Conservation (phyloP, 2,797 vertebrate species). For the Tadarida brasiliensis region DNA sequence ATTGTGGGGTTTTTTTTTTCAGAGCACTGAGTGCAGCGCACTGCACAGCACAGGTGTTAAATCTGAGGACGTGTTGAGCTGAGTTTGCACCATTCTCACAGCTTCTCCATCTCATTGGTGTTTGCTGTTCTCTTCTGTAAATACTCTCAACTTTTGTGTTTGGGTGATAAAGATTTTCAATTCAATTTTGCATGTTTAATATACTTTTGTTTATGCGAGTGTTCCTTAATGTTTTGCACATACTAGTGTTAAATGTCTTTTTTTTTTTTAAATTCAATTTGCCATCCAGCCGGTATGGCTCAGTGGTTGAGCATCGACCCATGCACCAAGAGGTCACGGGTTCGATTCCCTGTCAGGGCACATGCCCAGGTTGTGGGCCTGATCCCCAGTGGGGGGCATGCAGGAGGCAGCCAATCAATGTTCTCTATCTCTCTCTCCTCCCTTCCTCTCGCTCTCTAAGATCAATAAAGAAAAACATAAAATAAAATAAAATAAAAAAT, state of each 20-base stretch:
- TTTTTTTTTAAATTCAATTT: too few relatives aligned
- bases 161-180: background rate
- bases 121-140: conserved; percentile 40
- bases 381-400: too few relatives aligned
- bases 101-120: conserved; percentile 21
- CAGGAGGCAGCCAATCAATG: too few relatives aligned
- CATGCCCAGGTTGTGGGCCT: too few relatives aligned
- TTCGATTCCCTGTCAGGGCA: too few relatives aligned
- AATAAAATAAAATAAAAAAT: too few relatives aligned
- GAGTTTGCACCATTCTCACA: conserved; percentile 26
- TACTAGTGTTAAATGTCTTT: background rate
- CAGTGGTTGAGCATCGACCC: too few relatives aligned
- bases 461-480: too few relatives aligned
- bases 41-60: background rate
- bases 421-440: too few relatives aligned
- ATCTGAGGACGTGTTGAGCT: background rate
- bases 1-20: background rate
- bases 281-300: too few relatives aligned
- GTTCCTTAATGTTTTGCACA: conserved; percentile 28
- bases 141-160: conserved; percentile 37
- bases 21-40: background rate
- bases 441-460: too few relatives aligned
- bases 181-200: conserved; percentile 16
- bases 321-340: too few relatives aligned
- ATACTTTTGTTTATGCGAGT: background rate